Evolutionary conservation across 2,797 vertebrate species (phyloP).

Genomic region (Amblyopsis hoosieri): DNA sequence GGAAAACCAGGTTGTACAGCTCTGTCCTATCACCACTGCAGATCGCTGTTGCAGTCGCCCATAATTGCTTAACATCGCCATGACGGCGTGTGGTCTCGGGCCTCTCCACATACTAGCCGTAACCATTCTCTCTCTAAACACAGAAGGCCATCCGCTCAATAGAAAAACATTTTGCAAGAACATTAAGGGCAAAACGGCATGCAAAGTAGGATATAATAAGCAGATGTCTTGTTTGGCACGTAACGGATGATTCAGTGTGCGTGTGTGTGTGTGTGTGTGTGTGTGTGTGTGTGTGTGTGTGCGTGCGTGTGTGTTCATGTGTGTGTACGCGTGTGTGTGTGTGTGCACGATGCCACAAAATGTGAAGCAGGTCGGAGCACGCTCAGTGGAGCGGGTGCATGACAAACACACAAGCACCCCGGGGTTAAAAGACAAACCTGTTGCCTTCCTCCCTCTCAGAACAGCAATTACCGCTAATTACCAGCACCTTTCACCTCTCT

Average conservation of each 20-base stretch:
- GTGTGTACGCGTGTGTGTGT: too few relatives aligned
- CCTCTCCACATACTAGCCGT: too few relatives aligned
- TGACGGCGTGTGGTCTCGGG: too few relatives aligned
- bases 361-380: slow-evolving; percentile 16
- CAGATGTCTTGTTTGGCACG: neutral
- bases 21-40: slow-evolving; percentile 27
- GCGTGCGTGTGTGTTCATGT: too few relatives aligned
- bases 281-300: too few relatives aligned
- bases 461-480: slow-evolving; percentile 40
- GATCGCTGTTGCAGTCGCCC: neutral
- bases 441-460: slow-evolving; percentile 45
- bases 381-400: slow-evolving; percentile 13
- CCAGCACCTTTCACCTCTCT: too few relatives aligned
- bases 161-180: neutral
- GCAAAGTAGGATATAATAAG: neutral
- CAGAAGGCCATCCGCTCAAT: neutral
- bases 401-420: slow-evolving; percentile 27
- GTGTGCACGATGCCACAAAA: slow-evolving; percentile 15
- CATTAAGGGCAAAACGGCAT: neutral
- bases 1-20: slow-evolving; percentile 30
- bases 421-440: slow-evolving; percentile 54
- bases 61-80: neutral
- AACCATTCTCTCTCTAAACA: neutral
- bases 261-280: too few relatives aligned
- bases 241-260: too few relatives aligned